Evolutionary conservation across 2,888 invertebrate genomes (phyloP).

Genomic region (Acrocyrtus sp.): DNA sequence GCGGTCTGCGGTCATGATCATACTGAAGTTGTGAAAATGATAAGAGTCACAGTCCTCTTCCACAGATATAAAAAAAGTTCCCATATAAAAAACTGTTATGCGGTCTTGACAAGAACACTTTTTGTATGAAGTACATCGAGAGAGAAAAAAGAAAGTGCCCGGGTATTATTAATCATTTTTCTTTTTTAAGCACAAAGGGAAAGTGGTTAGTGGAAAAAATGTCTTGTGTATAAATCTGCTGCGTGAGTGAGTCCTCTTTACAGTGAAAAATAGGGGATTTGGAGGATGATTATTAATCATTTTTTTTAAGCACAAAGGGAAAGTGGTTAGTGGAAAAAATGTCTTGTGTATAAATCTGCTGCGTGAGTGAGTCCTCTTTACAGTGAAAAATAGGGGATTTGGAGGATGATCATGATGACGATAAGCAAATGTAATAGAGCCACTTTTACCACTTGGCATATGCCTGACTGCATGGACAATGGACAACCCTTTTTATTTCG

Average conservation of each 20-base stretch:
- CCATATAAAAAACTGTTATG: not conserved
- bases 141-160: conserved; percentile 3
- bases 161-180: conserved; percentile 26
- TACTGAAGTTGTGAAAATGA: too few species aligned
- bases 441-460: too few species aligned
- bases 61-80: not conserved
- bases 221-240: conserved; percentile 1
- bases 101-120: too few species aligned
- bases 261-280: not conserved
- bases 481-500: conserved; percentile 31
- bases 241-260: not conserved
- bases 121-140: too few species aligned
- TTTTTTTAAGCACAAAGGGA: too few species aligned
- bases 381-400: not conserved
- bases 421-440: not conserved
- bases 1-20: not conserved
- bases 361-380: not conserved
- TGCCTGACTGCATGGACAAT: conserved; percentile 20
- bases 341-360: conserved; percentile 1
- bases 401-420: too few species aligned
- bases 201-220: conserved; percentile 4
- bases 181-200: too few species aligned
- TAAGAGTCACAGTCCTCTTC: not conserved
- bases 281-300: too few species aligned
- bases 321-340: conserved; percentile 4